phyloP scores from a whole-genome alignment of 2,797 vertebrate genomes.

The Parotocinclus haroldoi region DNA sequence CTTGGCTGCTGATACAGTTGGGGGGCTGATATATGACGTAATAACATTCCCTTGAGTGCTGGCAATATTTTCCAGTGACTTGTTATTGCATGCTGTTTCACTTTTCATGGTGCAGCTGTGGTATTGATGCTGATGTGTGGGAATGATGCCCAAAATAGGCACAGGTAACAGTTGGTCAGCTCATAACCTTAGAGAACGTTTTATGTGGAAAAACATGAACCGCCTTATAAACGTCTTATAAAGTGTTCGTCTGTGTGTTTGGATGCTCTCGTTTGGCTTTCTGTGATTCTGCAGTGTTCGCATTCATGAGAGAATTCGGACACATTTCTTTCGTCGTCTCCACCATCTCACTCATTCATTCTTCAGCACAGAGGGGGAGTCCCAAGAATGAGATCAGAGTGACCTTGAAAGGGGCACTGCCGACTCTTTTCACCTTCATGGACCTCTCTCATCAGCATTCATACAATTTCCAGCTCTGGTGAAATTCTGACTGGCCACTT shows the following conservation, averaged over 20 bases:
- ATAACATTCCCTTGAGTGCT: conserved; percentile 39
- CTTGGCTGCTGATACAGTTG: conserved; percentile 31
- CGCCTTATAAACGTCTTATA: no score
- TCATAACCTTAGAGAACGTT: background rate
- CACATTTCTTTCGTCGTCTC: conserved; percentile 33
- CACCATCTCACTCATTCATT: conserved; percentile 16
- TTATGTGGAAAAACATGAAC: background rate
- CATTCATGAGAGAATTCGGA: background rate
- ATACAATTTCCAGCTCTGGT: conserved; percentile 3
- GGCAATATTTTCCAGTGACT: conserved; percentile 30
- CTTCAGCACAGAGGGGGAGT: conserved; percentile 63
- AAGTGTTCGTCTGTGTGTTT: background rate
- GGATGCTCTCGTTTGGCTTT: conserved; percentile 18
- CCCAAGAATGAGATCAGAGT: conserved; percentile 72
- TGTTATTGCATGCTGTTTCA: conserved; percentile 22
- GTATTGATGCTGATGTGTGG: conserved; percentile 7
- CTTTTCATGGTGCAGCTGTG: conserved; percentile 21
- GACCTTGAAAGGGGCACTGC: conserved; percentile 75
- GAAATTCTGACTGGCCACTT: conserved; percentile 7
- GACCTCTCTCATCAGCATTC: conserved; percentile 28
- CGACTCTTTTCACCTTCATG: conserved; percentile 54
- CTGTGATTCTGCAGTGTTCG: conserved; percentile 14
- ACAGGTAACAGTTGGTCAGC: conserved; percentile 30
- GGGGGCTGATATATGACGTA: conserved; percentile 49
- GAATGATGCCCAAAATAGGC: background rate